A percentile compares a stretch with the other conserved stretches of the same genome.
These are phyloP conservation scores for Phylloscopus trochilus DNA, from an alignment of 2,113 vertebrate species.

Conservation along the genomic window DNA sequence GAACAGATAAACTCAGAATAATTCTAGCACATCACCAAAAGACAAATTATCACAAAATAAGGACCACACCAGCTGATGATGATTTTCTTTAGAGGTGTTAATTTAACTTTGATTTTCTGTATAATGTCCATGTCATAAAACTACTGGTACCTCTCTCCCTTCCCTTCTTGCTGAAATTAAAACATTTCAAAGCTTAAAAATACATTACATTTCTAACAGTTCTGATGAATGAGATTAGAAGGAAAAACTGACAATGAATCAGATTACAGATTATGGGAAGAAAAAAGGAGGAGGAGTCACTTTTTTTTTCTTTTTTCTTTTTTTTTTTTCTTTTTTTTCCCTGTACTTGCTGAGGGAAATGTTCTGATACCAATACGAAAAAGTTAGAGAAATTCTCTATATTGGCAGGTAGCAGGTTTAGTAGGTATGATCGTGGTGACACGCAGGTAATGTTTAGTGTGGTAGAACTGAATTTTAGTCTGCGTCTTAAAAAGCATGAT, in stretches of 20 bases:
- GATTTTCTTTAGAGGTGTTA: background rate
- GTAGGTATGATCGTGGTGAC: background rate
- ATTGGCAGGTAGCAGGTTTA: background rate
- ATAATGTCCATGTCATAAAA: background rate
- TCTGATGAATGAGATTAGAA: background rate
- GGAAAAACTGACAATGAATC: background rate
- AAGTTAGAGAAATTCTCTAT: background rate
- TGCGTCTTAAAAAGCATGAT: background rate
- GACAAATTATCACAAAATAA: background rate
- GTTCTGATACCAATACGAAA: background rate
- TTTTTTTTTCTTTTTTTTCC: background rate
- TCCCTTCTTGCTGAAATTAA: background rate
- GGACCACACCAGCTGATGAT: background rate
- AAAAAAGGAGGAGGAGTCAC: background rate
- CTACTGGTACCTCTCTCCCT: background rate
- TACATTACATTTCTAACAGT: background rate
- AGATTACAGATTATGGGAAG: background rate
- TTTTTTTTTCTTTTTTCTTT: background rate
- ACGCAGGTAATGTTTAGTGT: background rate
- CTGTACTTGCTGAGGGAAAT: background rate
- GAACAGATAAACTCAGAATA: background rate
- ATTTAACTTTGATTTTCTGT: background rate
- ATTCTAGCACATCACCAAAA: background rate
- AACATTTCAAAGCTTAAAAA: background rate
- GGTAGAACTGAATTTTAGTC: background rate